Percentiles rank a stretch among this genome's conserved stretches.
Conservation (phyloP, 2,797 vertebrate genomes). For the Halcyon badia region DNA sequence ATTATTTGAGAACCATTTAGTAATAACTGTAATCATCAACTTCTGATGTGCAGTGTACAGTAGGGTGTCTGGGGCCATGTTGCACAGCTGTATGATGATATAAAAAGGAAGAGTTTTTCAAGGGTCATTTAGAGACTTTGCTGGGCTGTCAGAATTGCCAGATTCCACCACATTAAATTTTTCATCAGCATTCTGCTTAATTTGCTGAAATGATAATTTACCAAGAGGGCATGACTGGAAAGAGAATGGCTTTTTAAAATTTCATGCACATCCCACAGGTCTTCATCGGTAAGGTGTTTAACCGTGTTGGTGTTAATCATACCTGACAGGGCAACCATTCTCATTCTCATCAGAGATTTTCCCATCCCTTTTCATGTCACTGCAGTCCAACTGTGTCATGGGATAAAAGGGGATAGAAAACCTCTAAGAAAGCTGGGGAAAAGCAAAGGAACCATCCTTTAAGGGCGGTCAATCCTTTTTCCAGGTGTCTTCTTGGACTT, state of each 20-base stretch:
- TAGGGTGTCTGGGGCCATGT: neutral
- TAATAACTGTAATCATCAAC: constrained; percentile 22
- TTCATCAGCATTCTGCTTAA: constrained; percentile 66
- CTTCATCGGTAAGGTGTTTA: constrained; percentile 9
- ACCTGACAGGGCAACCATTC: constrained; percentile 41
- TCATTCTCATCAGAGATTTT: constrained; percentile 23
- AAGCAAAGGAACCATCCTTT: neutral
- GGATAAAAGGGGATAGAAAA: neutral
- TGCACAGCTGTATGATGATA: neutral
- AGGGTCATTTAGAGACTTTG: constrained; percentile 1
- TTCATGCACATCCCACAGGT: constrained; percentile 18
- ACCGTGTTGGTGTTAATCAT: constrained; percentile 29
- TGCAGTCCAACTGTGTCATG: neutral
- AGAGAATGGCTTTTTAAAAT: constrained; percentile 53
- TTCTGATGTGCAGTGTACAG: neutral
- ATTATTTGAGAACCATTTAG: constrained; percentile 41
- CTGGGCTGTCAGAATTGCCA: constrained; percentile 7
- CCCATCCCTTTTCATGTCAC: neutral
- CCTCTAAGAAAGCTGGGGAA: neutral
- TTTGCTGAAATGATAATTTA: constrained; percentile 70
- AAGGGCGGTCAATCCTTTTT: neutral
- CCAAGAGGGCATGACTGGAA: constrained; percentile 48
- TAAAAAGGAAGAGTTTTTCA: constrained; percentile 36
- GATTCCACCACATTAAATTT: constrained; percentile 60
- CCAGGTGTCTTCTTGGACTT: neutral